These are phyloP conservation scores for Rhyacophila brunnea DNA, from an alignment of 1,140 invertebrate genomes.

Conservation along the genomic window DNA sequence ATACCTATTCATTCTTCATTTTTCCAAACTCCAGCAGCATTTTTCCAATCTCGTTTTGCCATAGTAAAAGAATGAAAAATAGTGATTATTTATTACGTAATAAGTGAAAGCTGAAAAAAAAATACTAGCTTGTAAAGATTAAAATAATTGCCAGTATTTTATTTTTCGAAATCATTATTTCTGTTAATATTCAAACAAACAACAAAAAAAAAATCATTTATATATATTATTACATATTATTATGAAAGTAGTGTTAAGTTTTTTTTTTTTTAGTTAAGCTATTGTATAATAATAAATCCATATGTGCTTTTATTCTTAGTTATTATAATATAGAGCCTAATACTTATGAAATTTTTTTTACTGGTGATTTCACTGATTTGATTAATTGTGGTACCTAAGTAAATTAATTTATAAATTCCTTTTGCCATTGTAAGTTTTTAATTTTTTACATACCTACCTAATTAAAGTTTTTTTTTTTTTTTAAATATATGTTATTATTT, in stretches of 20 bases:
- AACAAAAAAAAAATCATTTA: constrained; percentile 9
- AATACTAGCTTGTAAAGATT: not conserved
- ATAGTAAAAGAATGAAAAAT: constrained; percentile 12
- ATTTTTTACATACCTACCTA: no score
- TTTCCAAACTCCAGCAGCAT: not conserved
- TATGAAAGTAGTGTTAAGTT: not conserved
- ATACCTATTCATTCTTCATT: no score
- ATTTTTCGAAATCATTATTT: constrained; percentile 4
- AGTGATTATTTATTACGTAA: not conserved
- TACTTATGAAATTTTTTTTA: no score
- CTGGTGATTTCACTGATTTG: no score
- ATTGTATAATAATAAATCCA: constrained; percentile 24
- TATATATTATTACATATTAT: constrained; percentile 15
- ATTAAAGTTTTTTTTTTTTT: no score
- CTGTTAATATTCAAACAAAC: not conserved
- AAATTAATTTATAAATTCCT: no score
- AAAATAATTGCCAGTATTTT: constrained; percentile 14
- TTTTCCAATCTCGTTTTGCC: constrained; percentile 21
- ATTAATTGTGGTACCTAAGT: no score
- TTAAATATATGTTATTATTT: no score
- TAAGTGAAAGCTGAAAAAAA: no score
- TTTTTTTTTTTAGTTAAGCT: constrained; percentile 19
- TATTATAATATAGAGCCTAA: no score
- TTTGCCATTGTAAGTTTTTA: no score
- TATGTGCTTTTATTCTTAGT: constrained; percentile 4